Evolutionary conservation across 2,888 invertebrate species (phyloP), one percentile per base, ranked within the genome.

Genomic region (Psylliodes chrysocephalus): DNA sequence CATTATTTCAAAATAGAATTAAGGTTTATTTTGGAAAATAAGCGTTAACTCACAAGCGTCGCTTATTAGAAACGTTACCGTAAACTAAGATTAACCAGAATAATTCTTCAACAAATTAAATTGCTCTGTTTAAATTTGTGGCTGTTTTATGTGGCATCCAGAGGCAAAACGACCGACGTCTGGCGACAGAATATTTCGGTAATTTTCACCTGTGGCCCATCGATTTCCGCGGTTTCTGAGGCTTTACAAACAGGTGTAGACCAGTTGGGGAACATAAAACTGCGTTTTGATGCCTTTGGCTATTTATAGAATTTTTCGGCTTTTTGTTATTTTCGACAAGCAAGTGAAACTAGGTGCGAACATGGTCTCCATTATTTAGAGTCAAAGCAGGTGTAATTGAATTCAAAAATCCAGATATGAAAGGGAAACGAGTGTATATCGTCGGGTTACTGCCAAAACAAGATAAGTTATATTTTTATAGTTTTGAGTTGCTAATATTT

Each of bases 211-310:
- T 76, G 74, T 73, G 73, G 60, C 63, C 68, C 74, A 76, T 76
- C 73, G 76, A 75, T 76, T 75, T 72, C 67, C 71, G 44, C 22
- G 69, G 67, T 63, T 71, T 68, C 68, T 73, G 70, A 69, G 69
- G 71, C 47, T 66, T 67, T 64, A 57, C 55, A 63, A 75, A 73
- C 78, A 78, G 78, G 77, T 78, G 78, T 71, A 71, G 67, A 70
- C 71, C 78, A 76, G 74, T 78, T 77, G 77, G 72, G 71, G 70
- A 69, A 69, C 75, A 74, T 76, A 77, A 77, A 76, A 71, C 64
- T 64, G 60, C 55, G 53, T 19, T 40, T 49, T 49, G 22, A 42
- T 61, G 66, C 62, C 67, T n/a, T 67, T 73, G 74, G 74, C 73
- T 75, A 74, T 75, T 73, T 64, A 60, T 54, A 54, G 54, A 25